A percentile compares a stretch with the other conserved stretches of the same genome.
phyloP scores from a whole-genome alignment of 2,113 vertebrate species.

The Rynchops niger region DNA sequence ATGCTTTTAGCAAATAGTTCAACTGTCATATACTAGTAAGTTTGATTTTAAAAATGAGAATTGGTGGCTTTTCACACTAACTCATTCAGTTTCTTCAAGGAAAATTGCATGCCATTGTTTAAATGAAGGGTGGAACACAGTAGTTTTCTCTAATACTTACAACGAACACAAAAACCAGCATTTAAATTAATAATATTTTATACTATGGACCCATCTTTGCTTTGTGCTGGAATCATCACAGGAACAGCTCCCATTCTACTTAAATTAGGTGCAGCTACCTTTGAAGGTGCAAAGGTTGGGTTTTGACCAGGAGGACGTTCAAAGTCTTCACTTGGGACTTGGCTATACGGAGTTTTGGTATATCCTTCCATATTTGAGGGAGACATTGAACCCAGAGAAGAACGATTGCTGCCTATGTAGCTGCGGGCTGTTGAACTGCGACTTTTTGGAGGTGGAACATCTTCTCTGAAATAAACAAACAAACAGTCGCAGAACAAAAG shows the following conservation, averaged over 20 bases:
- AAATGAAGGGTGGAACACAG: slow-evolving; percentile 31
- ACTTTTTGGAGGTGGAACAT: slow-evolving; percentile 94
- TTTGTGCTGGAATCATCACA: slow-evolving; percentile 97
- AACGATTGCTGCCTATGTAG: slow-evolving; percentile 94
- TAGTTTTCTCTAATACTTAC: slow-evolving; percentile 39
- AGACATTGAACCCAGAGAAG: slow-evolving; percentile 96
- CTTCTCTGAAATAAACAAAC: slow-evolving; percentile 81
- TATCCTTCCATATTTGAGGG: slow-evolving; percentile 97
- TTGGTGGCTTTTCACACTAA: slow-evolving; percentile 43
- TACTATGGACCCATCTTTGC: slow-evolving; percentile 95
- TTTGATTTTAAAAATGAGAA: slow-evolving; percentile 10
- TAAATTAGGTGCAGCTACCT: slow-evolving; percentile 91
- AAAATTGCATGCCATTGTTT: slow-evolving; percentile 45
- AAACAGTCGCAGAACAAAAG: neutral
- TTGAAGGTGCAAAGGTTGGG: slow-evolving; percentile 78
- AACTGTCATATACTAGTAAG: neutral
- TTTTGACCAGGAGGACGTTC: slow-evolving; percentile 82
- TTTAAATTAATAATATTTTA: slow-evolving; percentile 75
- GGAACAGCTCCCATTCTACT: slow-evolving; percentile 96
- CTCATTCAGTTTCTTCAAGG: slow-evolving; percentile 2
- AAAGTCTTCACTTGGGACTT: slow-evolving; percentile 90
- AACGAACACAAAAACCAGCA: slow-evolving; percentile 31
- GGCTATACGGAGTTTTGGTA: slow-evolving; percentile 90
- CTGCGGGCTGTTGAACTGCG: slow-evolving; percentile 92
- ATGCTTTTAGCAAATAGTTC: neutral